These are phyloP conservation scores for Criorhina ranunculi DNA, from an alignment of 2,888 invertebrate genomes.

Conservation along the genomic window DNA sequence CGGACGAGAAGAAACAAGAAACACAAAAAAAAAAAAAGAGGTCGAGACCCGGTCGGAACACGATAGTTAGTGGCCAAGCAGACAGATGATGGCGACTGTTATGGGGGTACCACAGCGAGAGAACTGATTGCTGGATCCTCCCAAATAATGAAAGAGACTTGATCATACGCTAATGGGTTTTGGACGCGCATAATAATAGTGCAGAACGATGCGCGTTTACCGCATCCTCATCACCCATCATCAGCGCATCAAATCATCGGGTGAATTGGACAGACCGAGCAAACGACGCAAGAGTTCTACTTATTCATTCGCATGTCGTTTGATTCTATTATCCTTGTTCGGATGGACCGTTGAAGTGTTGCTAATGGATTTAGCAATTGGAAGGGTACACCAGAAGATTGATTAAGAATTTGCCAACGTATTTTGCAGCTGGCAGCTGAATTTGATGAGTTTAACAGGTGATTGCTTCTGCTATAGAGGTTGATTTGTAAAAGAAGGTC, in stretches of 20 bases:
- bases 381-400: conserved; percentile 7
- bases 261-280: conserved; percentile 35
- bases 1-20: conserved; percentile 72
- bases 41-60: conserved; percentile 69
- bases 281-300: conserved; percentile 43
- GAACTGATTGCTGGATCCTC: conserved; percentile 65
- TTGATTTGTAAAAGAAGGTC: too few species aligned
- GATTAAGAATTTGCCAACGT: conserved; percentile 17
- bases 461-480: too few species aligned
- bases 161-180: conserved; percentile 76
- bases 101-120: conserved; percentile 42
- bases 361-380: conserved; percentile 61
- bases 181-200: conserved; percentile 75
- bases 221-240: conserved; percentile 71
- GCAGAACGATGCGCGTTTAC: conserved; percentile 69
- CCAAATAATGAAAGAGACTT: conserved; percentile 75
- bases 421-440: background rate
- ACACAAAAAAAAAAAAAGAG: conserved; percentile 74
- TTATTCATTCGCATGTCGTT: conserved; percentile 73
- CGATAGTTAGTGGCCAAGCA: conserved; percentile 70
- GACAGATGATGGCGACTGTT: conserved; percentile 71
- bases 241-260: conserved; percentile 66
- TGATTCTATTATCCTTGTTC: conserved; percentile 69
- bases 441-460: background rate
- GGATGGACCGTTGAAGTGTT: conserved; percentile 69